phyloP scores from a whole-genome alignment of 2,113 vertebrate species.

The Cathartes aura region DNA sequence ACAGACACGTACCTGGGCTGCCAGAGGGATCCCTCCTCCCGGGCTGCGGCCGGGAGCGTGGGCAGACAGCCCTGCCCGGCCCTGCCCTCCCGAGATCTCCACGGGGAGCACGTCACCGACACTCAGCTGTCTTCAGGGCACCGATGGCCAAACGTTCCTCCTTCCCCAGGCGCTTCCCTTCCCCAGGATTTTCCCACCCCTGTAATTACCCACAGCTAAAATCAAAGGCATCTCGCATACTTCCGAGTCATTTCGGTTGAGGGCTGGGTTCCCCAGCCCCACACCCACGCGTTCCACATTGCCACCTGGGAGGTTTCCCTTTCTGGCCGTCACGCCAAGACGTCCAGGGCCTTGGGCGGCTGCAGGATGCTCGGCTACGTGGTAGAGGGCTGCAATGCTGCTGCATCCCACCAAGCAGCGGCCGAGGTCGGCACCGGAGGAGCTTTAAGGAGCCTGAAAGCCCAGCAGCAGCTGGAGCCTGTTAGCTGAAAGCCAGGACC shows the following conservation, averaged over 20 bases:
- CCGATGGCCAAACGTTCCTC: background rate
- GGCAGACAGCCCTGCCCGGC: background rate
- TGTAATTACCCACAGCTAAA: conserved; percentile 23
- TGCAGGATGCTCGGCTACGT: background rate
- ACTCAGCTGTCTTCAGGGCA: background rate
- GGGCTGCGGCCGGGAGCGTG: background rate
- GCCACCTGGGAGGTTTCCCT: background rate
- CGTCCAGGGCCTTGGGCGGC: background rate
- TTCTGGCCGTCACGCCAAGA: background rate
- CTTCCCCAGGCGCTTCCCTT: background rate
- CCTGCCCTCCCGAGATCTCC: background rate
- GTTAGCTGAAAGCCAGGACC: background rate
- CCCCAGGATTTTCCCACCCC: background rate
- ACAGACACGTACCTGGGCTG: background rate
- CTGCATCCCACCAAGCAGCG: background rate
- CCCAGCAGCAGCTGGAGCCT: background rate
- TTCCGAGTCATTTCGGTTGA: background rate
- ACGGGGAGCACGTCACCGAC: rapidly evolving
- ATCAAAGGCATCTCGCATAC: background rate
- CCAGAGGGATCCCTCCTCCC: background rate
- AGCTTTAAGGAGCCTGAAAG: background rate
- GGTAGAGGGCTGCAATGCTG: background rate
- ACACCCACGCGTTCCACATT: background rate
- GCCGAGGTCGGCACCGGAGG: background rate
- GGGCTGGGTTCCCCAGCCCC: background rate